Evolutionary conservation across 2,113 vertebrate species (phyloP), one percentile per base, ranked within the genome.

Genomic region (Hydrochoerus hydrochaeris): DNA sequence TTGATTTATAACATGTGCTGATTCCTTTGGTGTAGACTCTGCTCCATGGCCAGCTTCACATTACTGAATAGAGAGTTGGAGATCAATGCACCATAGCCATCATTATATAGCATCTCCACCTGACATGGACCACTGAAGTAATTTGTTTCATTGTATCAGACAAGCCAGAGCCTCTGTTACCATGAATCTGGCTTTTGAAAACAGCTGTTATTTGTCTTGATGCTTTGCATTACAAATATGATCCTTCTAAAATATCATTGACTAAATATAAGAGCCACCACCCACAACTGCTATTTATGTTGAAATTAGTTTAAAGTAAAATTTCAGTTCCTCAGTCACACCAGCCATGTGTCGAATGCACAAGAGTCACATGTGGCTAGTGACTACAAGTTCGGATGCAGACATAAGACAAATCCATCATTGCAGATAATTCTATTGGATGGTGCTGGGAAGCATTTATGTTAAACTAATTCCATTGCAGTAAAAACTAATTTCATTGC

Each of bases 391-490:
- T 85, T 88, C 63, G 54, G 80, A 35, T 38, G 30, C 71, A 65
- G 78, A 71, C 46, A 38, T 5, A 80, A 57, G 85, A 95, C 6
- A 87, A 73, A 86, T 73, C 30, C 60, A 52, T 91, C 57, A 60
- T 57, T 12, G 1, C 65, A 63, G 46, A 83, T 73, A 44, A 67
- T 86, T 89, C 46, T 41, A 13, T 44, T 67, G 17, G 86, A 54
- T 19, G 28, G 73, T 12, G 7, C 57, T 49, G 17, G 57, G 20
- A 91, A 92, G 52, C 82, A 54, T 69, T 91, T 80, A 69, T 96
- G 88, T 83, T 92, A 80, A 92, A 95, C 54, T 28, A 90, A 88
- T 95, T 95, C 69, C 35, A n/a, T 2, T 75, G 41, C 80, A 88
- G 38, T 92, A 85, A 96, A 52, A 87, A 84, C 69, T 90, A 87